A percentile compares a stretch with the other conserved stretches of the same genome.
Evolutionary conservation across 30 jellyfish, hydroid and myxozoan genomes (phyloP).

Genomic region (Clytia hemisphaerica): DNA sequence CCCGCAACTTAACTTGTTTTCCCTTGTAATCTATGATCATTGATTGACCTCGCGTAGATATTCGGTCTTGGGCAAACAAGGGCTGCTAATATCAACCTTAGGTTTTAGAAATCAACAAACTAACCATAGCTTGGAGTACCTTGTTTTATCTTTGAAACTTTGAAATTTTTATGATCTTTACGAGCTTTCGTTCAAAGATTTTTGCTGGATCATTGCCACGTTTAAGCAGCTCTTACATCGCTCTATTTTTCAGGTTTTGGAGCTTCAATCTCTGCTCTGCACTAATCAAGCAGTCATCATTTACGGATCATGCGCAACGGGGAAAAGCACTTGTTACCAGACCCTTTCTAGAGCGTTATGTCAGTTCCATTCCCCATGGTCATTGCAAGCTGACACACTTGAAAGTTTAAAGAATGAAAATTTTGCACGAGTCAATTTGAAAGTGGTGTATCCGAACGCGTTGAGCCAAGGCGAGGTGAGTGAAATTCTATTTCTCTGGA

Average conservation of each 20-base stretch:
- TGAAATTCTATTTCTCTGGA: background rate
- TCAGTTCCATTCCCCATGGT: constrained; percentile 72
- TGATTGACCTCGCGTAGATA: too few relatives aligned
- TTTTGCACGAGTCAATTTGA: constrained; percentile 26
- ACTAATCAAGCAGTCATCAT: constrained; percentile 43
- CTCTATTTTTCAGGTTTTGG: constrained; percentile 35
- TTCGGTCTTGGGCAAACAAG: too few relatives aligned
- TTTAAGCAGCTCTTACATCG: too few relatives aligned
- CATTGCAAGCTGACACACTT: background rate
- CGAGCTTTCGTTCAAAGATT: too few relatives aligned
- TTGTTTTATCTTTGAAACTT: too few relatives aligned
- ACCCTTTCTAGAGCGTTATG: constrained; percentile 65
- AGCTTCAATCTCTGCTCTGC: constrained; percentile 34
- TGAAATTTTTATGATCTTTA: too few relatives aligned
- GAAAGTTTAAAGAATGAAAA: background rate
- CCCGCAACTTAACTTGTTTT: background rate
- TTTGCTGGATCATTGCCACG: too few relatives aligned
- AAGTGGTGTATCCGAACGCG: constrained; percentile 48
- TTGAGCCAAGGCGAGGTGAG: constrained; percentile 40
- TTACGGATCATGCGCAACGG: constrained; percentile 56
- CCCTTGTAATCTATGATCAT: too few relatives aligned
- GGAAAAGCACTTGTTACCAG: constrained; percentile 66
- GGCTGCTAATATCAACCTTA: too few relatives aligned
- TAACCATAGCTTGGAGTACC: too few relatives aligned
- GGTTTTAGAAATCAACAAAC: too few relatives aligned